Evolutionary conservation across 2,113 vertebrate species (phyloP).

Genomic region (Caloenas nicobarica): DNA sequence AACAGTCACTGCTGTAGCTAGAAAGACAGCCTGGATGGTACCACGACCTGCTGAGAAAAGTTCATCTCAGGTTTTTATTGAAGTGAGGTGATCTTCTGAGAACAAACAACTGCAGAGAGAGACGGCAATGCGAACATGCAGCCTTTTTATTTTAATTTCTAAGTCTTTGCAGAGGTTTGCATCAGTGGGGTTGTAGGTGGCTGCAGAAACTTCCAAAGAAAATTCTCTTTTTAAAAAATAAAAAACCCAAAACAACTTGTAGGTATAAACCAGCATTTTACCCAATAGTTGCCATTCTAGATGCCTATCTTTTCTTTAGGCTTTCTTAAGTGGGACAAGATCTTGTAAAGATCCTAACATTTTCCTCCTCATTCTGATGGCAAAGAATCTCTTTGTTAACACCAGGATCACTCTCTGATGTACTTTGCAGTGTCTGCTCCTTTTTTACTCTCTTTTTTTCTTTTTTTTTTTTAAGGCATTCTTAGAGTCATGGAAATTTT

Average conservation of each 20-base stretch:
- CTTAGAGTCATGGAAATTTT: neutral
- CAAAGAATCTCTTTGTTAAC: conserved; percentile 26
- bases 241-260: neutral
- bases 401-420: neutral
- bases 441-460: neutral
- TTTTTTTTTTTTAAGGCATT: neutral
- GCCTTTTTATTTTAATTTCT: neutral
- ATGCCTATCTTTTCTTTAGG: conserved; percentile 37
- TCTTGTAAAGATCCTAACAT: conserved; percentile 52
- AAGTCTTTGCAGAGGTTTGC: neutral
- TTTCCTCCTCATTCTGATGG: conserved; percentile 22
- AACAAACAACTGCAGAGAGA: neutral
- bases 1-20: neutral
- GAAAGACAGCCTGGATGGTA: neutral
- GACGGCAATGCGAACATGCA: neutral
- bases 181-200: neutral
- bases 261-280: conserved; percentile 33
- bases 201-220: conserved; percentile 5
- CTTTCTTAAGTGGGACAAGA: conserved; percentile 10
- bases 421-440: neutral
- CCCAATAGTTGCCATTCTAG: neutral
- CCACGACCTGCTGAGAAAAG: neutral
- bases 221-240: neutral
- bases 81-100: neutral
- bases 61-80: neutral